A percentile compares a stretch with the other conserved stretches of the same genome.
phyloP scores from a whole-genome alignment of 1,140 invertebrate genomes.

The Sitobion miscanthi region DNA sequence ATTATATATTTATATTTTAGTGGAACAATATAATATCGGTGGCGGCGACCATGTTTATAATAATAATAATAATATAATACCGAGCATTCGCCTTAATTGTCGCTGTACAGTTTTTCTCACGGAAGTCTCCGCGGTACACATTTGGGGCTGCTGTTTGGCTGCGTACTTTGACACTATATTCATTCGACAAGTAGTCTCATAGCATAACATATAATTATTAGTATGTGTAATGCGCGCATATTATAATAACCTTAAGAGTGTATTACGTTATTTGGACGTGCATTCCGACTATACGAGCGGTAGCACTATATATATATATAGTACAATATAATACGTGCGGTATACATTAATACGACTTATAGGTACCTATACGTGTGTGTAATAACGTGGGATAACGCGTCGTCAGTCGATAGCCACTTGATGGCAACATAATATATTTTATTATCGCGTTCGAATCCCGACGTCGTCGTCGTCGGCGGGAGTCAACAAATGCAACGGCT shows the following conservation, averaged over 20 bases:
- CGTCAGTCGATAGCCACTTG: slow-evolving; percentile 53
- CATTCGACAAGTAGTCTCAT: background rate
- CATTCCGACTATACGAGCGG: background rate
- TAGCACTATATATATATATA: background rate
- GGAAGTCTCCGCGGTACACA: background rate
- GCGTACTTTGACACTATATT: background rate
- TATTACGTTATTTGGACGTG: background rate
- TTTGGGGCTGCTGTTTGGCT: background rate
- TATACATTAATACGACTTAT: background rate
- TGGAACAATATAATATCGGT: background rate
- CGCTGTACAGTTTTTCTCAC: slow-evolving; percentile 17
- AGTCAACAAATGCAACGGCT: background rate
- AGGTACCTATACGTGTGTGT: background rate
- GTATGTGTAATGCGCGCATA: background rate
- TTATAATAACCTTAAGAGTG: background rate
- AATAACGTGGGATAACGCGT: slow-evolving; percentile 40
- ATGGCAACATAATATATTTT: slow-evolving; percentile 24
- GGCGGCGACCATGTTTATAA: no score
- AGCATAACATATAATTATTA: background rate
- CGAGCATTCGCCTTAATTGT: background rate
- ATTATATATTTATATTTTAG: background rate
- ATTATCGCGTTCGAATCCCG: slow-evolving; percentile 18
- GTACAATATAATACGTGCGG: background rate
- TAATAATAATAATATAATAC: background rate
- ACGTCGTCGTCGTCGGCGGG: slow-evolving; percentile 1